Evolutionary conservation across 2,113 vertebrate species (phyloP).

Genomic region (Holacanthus passer): DNA sequence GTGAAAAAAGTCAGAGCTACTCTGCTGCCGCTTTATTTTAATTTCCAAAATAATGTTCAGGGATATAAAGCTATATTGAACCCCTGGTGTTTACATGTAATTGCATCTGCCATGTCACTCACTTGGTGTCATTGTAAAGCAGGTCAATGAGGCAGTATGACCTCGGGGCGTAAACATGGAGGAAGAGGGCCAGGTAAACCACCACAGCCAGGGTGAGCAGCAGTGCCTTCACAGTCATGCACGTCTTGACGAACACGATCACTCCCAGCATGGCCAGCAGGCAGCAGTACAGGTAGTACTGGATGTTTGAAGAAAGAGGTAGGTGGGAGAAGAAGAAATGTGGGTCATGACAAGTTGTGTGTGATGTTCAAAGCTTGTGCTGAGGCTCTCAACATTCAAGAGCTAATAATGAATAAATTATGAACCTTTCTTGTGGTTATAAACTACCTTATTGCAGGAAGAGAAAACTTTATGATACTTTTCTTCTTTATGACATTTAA

Average conservation of each 20-base stretch:
- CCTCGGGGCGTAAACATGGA: slow-evolving; percentile 82
- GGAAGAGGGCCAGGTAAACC: slow-evolving; percentile 89
- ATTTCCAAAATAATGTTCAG: background rate
- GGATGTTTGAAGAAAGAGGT: background rate
- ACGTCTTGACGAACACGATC: slow-evolving; percentile 88
- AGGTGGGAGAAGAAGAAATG: background rate
- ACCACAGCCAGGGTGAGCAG: slow-evolving; percentile 89
- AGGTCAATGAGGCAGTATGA: slow-evolving; percentile 83
- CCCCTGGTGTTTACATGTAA: background rate
- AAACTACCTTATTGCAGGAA: background rate
- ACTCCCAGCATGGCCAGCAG: slow-evolving; percentile 90
- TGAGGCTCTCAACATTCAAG: background rate
- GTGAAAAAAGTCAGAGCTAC: too few species aligned
- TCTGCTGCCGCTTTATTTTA: background rate
- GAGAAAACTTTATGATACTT: background rate
- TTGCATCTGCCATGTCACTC: slow-evolving; percentile 15
- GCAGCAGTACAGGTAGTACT: slow-evolving; percentile 94
- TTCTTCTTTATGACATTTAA: background rate
- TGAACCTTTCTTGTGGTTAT: background rate
- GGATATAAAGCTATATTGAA: background rate
- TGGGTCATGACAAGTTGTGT: background rate
- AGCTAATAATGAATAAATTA: background rate
- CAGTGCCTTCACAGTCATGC: slow-evolving; percentile 86
- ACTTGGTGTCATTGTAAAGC: slow-evolving; percentile 80
- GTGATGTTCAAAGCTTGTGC: background rate